Base-by-base conservation (phyloP, 2,888 invertebrate genomes). In the Phasia obesa region DNA sequence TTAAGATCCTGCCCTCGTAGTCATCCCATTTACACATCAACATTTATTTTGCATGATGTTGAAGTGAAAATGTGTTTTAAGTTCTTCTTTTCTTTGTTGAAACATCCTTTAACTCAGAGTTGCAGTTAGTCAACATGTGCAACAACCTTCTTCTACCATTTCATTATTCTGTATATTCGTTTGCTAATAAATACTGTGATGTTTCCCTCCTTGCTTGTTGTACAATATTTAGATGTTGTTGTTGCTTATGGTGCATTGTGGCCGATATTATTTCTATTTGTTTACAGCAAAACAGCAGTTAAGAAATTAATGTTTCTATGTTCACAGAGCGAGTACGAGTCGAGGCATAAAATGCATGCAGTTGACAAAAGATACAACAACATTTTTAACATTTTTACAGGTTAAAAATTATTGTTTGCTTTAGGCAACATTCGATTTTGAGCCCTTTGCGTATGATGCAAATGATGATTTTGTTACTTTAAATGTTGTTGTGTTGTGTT, bases 81-180 rank as follows among this genome's bases (percentile, higher is more conserved):
- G 15, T 23, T 55, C n/a, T 38, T 64, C 42, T 70, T 75, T n/a
- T 44, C 47, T 65, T 31, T 11, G 42, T 25, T 55, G 21, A 23
- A 51, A 44, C 57, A 73, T 67, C 65, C 73, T 67, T 64, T 49
- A 53, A 59, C 31, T 25, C 15, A n/a, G n/a, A 17, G 59, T 60
- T 71, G 65, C 71, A 65, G 23, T 77, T 55, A 67, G 55, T 73
- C 47, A 59, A 59, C 74, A 69, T 82, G 69, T 69, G 64, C 55
- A 77, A 74, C 67, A 65, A 71, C 76, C 64, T 76, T 81, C 77
- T 81, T 73, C 73, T 77, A 77, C 81, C 78, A 74, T 62, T 82
- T 69, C 62, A 31, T 65, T 74, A 53, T 25, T 55, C 23, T 59
- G 38, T 64, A 17, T 70, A 13, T 38, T 35, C 11, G 23, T 62